Evolutionary conservation across 2,113 vertebrate species (phyloP).

Genomic region (Vulpes lagopus): DNA sequence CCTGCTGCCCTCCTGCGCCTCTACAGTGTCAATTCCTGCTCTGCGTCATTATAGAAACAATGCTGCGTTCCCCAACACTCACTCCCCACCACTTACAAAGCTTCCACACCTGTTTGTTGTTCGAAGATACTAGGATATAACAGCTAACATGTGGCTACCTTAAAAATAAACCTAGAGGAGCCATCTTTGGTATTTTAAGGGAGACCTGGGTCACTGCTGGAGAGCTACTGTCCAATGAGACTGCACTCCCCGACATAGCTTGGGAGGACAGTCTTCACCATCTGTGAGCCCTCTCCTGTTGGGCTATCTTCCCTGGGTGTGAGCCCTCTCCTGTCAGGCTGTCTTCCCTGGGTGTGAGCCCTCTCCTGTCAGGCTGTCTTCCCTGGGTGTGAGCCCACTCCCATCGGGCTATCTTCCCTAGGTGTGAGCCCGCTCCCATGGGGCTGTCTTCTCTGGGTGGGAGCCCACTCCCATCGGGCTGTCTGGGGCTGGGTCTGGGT

Average conservation of each 20-base stretch:
- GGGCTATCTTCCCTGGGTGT: accelerated
- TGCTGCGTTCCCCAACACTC: accelerated
- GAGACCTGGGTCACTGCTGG: not conserved
- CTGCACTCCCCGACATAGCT: no score
- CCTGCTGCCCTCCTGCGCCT: no score
- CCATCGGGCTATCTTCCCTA: not conserved
- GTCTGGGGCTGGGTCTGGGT: not conserved
- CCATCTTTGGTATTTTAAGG: not conserved
- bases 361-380: accelerated
- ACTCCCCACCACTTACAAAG: not conserved
- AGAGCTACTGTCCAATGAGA: not conserved
- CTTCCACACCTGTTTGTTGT: accelerated
- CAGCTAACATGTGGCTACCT: accelerated
- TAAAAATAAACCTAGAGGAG: not conserved
- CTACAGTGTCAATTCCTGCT: no score
- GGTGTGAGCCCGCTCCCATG: not conserved
- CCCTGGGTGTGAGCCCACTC: no score
- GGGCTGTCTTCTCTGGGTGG: not conserved
- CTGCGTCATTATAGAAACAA: not conserved
- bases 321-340: not conserved
- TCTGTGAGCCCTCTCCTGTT: accelerated
- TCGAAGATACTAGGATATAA: not conserved
- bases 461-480: not conserved
- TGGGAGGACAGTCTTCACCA: not conserved
- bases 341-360: no score